Base-by-base conservation (phyloP, 2,797 vertebrate genomes). In the Nannoperca obscura region DNA sequence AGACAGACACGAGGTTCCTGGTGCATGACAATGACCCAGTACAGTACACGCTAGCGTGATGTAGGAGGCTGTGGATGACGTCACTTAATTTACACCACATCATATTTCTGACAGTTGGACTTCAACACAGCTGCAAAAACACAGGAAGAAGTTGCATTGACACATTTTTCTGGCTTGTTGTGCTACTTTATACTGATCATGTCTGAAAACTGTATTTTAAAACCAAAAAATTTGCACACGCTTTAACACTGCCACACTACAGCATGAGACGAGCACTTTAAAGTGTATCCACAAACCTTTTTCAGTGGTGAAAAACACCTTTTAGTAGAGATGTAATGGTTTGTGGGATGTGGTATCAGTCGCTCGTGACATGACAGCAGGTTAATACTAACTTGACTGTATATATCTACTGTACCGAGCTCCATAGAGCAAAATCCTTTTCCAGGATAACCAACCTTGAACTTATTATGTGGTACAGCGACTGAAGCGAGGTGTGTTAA, bases 401-500 rank as follows among this genome's bases (percentile, higher is more conserved):
- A 19, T 36, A 19, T 49, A 19, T 75, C 49, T n/a, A 7, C 3
- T 30, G 19, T 15, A 14, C n/a, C 4, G 9, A 17, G 20, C 6
- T 3, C 22, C 0, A 1, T 11, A 30, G 5, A 12, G 38, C 30
- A 27, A 62, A 32, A 55, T 12, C 34, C 20, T 11, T 9, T 52
- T 63, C 12, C 22, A 27, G 5, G 10, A 13, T 32, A n/a, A 22
- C 9, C 40, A n/a, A 53, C 63, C 57, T 50, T 44, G 9, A 66
- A 49, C 14, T 42, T 58, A 30, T 60, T 57, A 47, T 53, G 52
- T 75, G 58, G 2, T 20, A 2, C 60, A 5, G n/a, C 12, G 38
- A 54, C 74, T 67, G 72, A 80, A 62, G 36, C 3, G 34, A 59
- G 66, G 62, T 19, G 59, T 47, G 60, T 83, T 64, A 53, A 76